Percentiles rank a stretch among this genome's conserved stretches.
These are phyloP conservation scores for Oreamnos americanus DNA, from an alignment of 2,113 vertebrate genomes.

Conservation along the genomic window DNA sequence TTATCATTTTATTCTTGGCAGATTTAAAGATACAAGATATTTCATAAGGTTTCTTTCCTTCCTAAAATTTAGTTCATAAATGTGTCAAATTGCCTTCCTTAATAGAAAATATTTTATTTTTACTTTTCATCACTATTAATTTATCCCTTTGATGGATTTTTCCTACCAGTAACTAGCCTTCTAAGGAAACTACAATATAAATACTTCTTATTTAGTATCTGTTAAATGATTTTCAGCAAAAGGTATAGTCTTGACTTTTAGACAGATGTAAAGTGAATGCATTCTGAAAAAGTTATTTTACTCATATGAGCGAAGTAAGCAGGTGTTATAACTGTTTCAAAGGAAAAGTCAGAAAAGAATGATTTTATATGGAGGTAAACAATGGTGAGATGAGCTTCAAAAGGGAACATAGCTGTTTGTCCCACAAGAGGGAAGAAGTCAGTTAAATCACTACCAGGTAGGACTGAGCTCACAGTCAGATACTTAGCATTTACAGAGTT, in stretches of 20 bases:
- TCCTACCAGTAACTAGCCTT: background rate
- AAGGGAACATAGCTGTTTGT: background rate
- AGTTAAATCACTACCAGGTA: background rate
- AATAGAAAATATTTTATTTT: background rate
- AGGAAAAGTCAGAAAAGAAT: background rate
- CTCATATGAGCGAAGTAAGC: background rate
- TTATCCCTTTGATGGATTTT: background rate
- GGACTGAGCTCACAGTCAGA: background rate
- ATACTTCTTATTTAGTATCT: background rate
- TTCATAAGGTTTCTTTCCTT: background rate
- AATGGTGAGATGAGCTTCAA: background rate
- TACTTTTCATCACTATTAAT: background rate
- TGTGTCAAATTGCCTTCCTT: background rate
- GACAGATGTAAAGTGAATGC: background rate
- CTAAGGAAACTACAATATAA: background rate
- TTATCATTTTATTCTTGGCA: background rate
- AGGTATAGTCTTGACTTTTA: background rate
- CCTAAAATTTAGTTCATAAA: background rate
- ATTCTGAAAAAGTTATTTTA: background rate
- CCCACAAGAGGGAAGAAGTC: background rate
- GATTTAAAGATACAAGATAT: background rate
- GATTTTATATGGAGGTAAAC: background rate
- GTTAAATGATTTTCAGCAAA: constrained; percentile 24
- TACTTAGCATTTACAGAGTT: background rate
- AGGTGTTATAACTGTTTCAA: background rate